Conservation (phyloP, 2,113 vertebrate genomes). For the Xenopus tropicalis region DNA sequence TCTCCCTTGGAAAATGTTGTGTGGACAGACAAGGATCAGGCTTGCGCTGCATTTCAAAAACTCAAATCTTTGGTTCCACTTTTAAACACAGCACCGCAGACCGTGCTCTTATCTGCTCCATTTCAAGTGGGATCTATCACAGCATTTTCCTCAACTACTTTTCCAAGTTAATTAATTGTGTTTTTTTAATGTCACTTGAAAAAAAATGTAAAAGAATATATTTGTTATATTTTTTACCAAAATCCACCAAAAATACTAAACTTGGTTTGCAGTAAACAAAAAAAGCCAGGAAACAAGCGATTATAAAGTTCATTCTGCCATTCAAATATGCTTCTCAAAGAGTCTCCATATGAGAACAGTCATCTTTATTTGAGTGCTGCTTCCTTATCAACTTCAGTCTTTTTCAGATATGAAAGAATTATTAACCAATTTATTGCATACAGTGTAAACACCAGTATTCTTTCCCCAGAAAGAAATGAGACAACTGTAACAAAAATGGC, state of each 20-base stretch:
- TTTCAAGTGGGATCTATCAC: slow-evolving; percentile 40
- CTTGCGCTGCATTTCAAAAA: slow-evolving; percentile 41
- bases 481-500: too few relatives aligned
- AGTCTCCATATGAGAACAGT: neutral
- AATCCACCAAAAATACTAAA: too few relatives aligned
- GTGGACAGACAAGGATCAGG: slow-evolving; percentile 45
- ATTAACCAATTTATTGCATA: too few relatives aligned
- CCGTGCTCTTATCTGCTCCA: slow-evolving; percentile 30
- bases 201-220: too few relatives aligned
- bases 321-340: neutral
- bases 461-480: too few relatives aligned
- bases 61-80: slow-evolving; percentile 39
- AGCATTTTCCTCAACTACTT: slow-evolving; percentile 37
- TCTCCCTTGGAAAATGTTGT: slow-evolving; percentile 41
- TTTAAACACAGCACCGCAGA: slow-evolving; percentile 31
- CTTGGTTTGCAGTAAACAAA: too few relatives aligned
- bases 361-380: neutral
- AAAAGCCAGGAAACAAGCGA: slow-evolving; percentile 30
- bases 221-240: too few relatives aligned
- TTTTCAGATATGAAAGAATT: too few relatives aligned
- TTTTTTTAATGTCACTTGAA: slow-evolving; percentile 9
- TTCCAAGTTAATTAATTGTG: slow-evolving; percentile 34
- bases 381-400: neutral
- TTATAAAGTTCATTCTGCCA: slow-evolving; percentile 30
- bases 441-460: too few relatives aligned